phyloP scores from a whole-genome alignment of 2,113 vertebrate genomes.

The Mesoclemmys tuberculata region DNA sequence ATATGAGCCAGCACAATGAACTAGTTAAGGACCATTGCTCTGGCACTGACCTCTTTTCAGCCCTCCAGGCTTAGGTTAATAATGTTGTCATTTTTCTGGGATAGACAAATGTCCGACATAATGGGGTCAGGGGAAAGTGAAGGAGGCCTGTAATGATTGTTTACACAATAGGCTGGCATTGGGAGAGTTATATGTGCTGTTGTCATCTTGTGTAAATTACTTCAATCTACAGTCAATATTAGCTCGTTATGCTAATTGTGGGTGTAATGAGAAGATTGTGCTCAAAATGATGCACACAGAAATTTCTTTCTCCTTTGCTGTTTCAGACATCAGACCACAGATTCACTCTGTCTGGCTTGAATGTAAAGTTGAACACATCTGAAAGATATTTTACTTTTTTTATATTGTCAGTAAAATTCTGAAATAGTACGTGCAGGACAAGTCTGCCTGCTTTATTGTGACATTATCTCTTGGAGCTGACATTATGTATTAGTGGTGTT shows the following conservation, averaged over 20 bases:
- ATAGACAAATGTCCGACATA: background rate
- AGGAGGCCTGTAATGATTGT: background rate
- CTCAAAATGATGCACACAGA: background rate
- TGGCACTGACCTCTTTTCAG: background rate
- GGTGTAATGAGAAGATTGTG: background rate
- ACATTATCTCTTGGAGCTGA: background rate
- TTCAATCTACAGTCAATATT: background rate
- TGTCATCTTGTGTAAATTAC: background rate
- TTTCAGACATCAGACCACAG: background rate
- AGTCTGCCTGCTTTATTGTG: background rate
- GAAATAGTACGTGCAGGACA: background rate
- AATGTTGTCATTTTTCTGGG: background rate
- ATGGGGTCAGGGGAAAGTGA: background rate
- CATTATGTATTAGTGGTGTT: background rate
- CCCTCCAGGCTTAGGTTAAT: constrained; percentile 42
- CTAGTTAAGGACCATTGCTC: background rate
- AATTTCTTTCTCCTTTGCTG: background rate
- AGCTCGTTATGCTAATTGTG: constrained; percentile 12
- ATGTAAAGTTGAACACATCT: background rate
- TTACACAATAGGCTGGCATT: constrained; percentile 1
- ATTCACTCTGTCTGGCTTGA: background rate
- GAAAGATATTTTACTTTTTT: background rate
- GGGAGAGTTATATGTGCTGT: background rate
- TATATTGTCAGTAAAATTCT: background rate
- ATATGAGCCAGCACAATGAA: background rate